Percentiles rank a stretch among this genome's conserved stretches.
Evolutionary conservation across 1,140 invertebrate species (phyloP).

Genomic region (Bombus pyrosoma): DNA sequence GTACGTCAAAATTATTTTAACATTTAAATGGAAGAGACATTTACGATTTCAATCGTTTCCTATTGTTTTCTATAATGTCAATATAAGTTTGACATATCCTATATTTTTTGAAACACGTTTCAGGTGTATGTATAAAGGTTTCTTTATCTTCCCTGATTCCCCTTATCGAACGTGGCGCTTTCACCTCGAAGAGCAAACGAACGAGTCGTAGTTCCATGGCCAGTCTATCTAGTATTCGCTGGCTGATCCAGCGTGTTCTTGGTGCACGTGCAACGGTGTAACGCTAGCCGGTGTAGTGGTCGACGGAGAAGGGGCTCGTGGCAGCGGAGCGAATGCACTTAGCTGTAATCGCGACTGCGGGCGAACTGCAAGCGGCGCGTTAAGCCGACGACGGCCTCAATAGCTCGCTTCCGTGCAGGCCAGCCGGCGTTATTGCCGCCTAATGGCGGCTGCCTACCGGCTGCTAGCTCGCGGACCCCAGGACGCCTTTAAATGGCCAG

Average conservation of each 20-base stretch:
- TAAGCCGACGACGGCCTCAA: conserved; percentile 71
- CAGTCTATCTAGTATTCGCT: background rate
- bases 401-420: conserved; percentile 67
- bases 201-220: background rate
- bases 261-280: conserved; percentile 39
- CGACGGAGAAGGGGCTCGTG: background rate
- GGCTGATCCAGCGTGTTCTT: background rate
- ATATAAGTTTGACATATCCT: too few species aligned
- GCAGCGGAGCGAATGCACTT: conserved; percentile 66
- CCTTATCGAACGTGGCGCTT: background rate
- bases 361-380: conserved; percentile 58
- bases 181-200: conserved; percentile 25
- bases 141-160: background rate
- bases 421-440: conserved; percentile 59
- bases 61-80: too few species aligned
- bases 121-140: too few species aligned
- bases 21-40: too few species aligned
- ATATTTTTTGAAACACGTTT: too few species aligned
- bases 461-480: conserved; percentile 18
- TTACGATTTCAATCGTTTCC: too few species aligned
- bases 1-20: too few species aligned
- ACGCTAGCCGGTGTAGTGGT: background rate
- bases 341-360: conserved; percentile 65
- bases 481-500: conserved; percentile 38
- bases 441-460: conserved; percentile 61